phyloP scores from a whole-genome alignment of 2,797 vertebrate genomes.

The Sitta carolinensis region DNA sequence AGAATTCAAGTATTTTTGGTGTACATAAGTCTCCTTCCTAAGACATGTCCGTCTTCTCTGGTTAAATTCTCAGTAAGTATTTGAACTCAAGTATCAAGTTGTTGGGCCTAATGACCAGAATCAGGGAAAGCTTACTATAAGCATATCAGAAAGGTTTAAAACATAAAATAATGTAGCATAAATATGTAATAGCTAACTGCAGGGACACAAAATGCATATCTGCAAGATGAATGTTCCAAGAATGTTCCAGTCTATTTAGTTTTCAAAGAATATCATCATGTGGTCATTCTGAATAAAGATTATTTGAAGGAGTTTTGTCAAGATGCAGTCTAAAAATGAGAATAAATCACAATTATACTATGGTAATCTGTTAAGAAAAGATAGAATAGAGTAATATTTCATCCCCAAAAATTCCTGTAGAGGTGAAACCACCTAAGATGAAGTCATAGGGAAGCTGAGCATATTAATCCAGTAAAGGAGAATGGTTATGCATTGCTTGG shows the following conservation, averaged over 20 bases:
- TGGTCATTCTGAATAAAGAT: background rate
- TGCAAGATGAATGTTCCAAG: background rate
- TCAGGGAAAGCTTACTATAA: background rate
- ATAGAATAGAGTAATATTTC: background rate
- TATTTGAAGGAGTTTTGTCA: background rate
- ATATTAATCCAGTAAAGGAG: background rate
- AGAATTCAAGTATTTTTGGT: background rate
- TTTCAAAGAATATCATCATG: background rate
- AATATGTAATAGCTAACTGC: background rate
- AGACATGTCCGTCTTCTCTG: background rate
- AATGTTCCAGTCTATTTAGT: background rate
- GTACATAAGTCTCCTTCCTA: background rate
- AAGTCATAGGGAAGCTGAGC: background rate
- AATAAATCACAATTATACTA: background rate
- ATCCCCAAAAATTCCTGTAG: background rate
- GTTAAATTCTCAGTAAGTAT: background rate
- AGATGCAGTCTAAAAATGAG: background rate
- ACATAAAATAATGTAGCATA: background rate
- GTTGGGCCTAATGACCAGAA: background rate
- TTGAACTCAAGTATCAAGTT: background rate
- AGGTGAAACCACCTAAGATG: background rate
- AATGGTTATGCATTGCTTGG: background rate
- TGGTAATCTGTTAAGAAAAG: background rate
- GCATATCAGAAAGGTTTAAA: background rate
- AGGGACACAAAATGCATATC: background rate